Evolutionary conservation across 2,797 vertebrate genomes (phyloP).

Genomic region (Pitangus sulphuratus): DNA sequence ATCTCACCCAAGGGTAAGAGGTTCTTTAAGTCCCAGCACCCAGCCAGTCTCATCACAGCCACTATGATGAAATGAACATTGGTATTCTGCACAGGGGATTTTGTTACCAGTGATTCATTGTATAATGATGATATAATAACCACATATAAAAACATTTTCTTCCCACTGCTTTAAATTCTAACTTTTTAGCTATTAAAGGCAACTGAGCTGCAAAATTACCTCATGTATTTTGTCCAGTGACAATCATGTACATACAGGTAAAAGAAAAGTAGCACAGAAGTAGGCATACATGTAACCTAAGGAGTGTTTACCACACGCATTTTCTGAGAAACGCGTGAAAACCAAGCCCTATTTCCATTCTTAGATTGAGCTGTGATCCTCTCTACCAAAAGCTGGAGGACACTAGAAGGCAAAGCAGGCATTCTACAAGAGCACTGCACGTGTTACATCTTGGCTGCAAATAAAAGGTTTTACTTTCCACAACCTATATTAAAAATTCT

Average conservation of each 20-base stretch:
- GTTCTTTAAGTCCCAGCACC: not conserved
- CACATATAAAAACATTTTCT: not conserved
- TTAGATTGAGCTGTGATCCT: not conserved
- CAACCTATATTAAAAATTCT: not conserved
- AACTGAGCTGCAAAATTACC: not conserved
- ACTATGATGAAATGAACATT: not conserved
- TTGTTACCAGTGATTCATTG: not conserved
- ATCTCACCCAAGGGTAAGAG: not conserved
- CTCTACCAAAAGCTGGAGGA: not conserved
- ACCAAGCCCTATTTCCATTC: not conserved
- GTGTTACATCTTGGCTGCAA: not conserved
- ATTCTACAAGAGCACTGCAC: not conserved
- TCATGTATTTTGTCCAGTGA: not conserved
- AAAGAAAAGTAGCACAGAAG: not conserved
- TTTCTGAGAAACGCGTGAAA: not conserved
- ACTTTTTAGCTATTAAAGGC: not conserved
- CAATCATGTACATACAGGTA: fast-evolving
- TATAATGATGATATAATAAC: not conserved
- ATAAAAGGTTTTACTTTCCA: not conserved
- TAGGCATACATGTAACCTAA: not conserved
- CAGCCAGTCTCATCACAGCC: not conserved
- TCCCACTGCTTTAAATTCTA: not conserved
- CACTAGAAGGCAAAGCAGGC: not conserved
- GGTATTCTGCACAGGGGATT: not conserved
- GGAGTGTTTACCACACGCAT: not conserved